Percentiles rank a stretch among this genome's conserved stretches.
phyloP scores from a whole-genome alignment of 1,140 invertebrate species.

The Pentalonia nigronervosa region DNA sequence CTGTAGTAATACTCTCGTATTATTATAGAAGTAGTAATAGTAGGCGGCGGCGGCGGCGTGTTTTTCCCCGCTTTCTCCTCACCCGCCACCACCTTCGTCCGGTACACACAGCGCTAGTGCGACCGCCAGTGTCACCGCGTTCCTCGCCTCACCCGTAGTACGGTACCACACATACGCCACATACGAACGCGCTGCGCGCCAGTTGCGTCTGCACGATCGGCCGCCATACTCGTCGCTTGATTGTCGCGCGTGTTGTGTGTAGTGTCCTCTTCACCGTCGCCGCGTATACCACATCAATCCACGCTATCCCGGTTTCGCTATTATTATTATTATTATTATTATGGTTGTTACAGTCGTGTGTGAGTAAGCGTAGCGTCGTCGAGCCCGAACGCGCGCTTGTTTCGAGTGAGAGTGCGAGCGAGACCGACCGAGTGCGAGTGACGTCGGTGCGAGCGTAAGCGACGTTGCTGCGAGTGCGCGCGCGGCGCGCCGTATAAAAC shows the following conservation, averaged over 20 bases:
- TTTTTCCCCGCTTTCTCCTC: constrained; percentile 3
- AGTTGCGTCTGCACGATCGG: constrained; percentile 16
- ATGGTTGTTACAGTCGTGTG: not conserved
- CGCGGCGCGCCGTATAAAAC: not conserved
- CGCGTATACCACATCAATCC: not conserved
- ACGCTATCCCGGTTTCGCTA: not conserved
- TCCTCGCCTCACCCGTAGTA: not conserved
- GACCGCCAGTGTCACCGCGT: not conserved
- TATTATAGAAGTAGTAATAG: not conserved
- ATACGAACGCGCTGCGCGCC: not conserved
- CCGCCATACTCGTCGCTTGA: not conserved
- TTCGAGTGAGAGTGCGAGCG: not conserved
- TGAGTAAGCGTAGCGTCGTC: not conserved
- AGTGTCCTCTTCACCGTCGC: not conserved
- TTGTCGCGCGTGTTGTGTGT: not conserved
- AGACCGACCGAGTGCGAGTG: not conserved
- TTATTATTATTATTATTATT: not conserved
- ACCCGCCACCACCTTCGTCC: not conserved
- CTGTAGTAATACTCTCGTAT: too few relatives aligned
- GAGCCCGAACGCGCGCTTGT: not conserved
- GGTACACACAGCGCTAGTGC: not conserved
- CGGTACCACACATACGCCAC: not conserved
- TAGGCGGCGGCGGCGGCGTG: not conserved
- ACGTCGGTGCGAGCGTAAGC: not conserved
- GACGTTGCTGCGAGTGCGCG: not conserved